Conservation (phyloP, 2,888 invertebrate species). For the Drosophila nr. medialis region DNA sequence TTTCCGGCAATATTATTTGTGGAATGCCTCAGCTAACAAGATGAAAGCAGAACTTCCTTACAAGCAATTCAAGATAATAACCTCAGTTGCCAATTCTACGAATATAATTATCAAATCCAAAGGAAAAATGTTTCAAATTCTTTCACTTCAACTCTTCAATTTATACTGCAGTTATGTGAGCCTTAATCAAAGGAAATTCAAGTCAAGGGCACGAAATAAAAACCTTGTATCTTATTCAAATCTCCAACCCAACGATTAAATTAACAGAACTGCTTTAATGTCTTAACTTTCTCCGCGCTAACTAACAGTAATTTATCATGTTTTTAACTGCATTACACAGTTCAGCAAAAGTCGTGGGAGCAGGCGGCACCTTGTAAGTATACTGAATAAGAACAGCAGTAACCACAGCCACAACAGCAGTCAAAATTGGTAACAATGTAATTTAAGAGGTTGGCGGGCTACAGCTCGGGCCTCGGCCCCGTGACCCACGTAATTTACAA, state of each 20-base stretch:
- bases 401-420: slow-evolving; percentile 4
- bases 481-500: slow-evolving; percentile 54
- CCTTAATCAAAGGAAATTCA: slow-evolving; percentile 40
- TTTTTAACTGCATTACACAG: slow-evolving; percentile 46
- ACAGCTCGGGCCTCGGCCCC: background rate
- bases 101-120: slow-evolving; percentile 9
- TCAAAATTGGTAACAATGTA: slow-evolving; percentile 68
- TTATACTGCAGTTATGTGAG: slow-evolving; percentile 32
- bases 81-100: slow-evolving; percentile 17
- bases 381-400: slow-evolving; percentile 19
- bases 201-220: background rate
- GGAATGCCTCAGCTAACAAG: slow-evolving; percentile 19
- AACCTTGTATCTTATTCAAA: background rate
- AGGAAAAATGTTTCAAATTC: slow-evolving; percentile 14
- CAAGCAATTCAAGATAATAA: slow-evolving; percentile 45
- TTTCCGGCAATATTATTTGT: slow-evolving; percentile 61
- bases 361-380: slow-evolving; percentile 2
- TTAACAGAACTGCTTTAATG: slow-evolving; percentile 35
- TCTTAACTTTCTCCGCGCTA: background rate
- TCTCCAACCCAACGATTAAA: slow-evolving; percentile 18
- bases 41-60: background rate
- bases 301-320: slow-evolving; percentile 34
- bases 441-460: slow-evolving; percentile 58
- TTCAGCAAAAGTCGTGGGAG: slow-evolving; percentile 29
- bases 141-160: slow-evolving; percentile 9